Evolutionary conservation across 1,140 invertebrate genomes (phyloP), one percentile per base, ranked within the genome.

Genomic region (Leucophenga varia): DNA sequence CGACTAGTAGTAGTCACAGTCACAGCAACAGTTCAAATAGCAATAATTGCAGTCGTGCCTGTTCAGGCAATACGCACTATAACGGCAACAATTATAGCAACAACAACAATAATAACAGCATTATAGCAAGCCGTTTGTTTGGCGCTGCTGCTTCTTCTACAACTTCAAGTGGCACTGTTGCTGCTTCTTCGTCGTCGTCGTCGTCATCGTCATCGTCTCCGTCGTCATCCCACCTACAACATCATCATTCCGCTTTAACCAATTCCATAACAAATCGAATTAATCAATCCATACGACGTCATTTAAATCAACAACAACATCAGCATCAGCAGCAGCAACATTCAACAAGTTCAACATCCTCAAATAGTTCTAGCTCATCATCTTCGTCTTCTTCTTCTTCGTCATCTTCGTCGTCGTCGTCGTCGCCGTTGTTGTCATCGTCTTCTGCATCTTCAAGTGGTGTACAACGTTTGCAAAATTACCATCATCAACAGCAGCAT

Each of bases 231-330:
- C 47, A 67, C 53, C 63, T 65, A 50, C 60, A 71, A 57, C 65
- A 64, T 53, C 67, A 72, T 53, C 64, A 67, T 43, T 68, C 69
- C 55, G 69, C 69, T 36, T 41, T 72, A 44, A 72, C 68, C 53
- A 72, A 72, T 60, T 72, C 69, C 36, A 72, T 72, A 42, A 72
- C 69, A 22, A 69, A 72, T 59, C 69, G 69, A 52, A 72, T 72
- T 50, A 72, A 72, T 55, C 69, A 72, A 45, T 72, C 69, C 19
- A 72, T 72, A 51, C 49, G 69, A 46, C 50, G 69, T 40, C 69
- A 72, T 55, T 69, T 72, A 43, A 72, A 72, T 55, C 69, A 72
- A 52, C 68, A 72, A 46, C 68, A 71, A 37, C 60, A 64, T 42
- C 61, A 60, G 14, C 53, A 68, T 34, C 64, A 39, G 10, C 49